Evolutionary conservation across 2,888 invertebrate species (phyloP).

Genomic region (Sthenelais limicola): DNA sequence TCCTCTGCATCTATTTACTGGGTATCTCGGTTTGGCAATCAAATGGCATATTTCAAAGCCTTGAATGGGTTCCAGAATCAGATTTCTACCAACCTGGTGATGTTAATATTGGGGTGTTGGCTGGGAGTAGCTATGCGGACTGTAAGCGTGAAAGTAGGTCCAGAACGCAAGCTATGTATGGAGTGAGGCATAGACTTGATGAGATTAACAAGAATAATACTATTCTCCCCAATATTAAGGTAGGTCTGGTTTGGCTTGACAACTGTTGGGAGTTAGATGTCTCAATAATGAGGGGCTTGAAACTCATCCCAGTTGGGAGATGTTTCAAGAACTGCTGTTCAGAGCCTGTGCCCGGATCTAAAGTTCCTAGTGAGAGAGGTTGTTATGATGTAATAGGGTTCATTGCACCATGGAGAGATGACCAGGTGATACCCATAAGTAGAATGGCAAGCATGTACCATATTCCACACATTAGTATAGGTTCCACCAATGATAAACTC

Average conservation of each 20-base stretch:
- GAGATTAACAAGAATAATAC: slow-evolving; percentile 3
- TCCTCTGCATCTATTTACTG: too few species aligned
- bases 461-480: slow-evolving; percentile 68
- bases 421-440: background rate
- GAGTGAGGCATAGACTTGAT: background rate
- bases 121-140: too few species aligned
- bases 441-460: slow-evolving; percentile 9
- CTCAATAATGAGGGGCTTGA: background rate
- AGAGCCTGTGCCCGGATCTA: background rate
- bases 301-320: background rate
- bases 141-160: too few species aligned
- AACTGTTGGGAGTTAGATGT: background rate
- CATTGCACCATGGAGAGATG: slow-evolving; percentile 31
- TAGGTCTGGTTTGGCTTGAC: background rate
- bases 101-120: background rate
- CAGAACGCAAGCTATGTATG: background rate
- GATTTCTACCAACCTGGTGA: slow-evolving; percentile 19
- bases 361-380: background rate
- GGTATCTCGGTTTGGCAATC: too few species aligned
- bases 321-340: slow-evolving; percentile 6
- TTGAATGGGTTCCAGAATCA: slow-evolving; percentile 9
- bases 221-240: slow-evolving; percentile 13
- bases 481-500: slow-evolving; percentile 58
- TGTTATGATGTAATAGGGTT: slow-evolving; percentile 41
- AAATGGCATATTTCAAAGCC: too few species aligned